Evolutionary conservation across 2,797 vertebrate species (phyloP).

Genomic region (Spinus olivaceus): DNA sequence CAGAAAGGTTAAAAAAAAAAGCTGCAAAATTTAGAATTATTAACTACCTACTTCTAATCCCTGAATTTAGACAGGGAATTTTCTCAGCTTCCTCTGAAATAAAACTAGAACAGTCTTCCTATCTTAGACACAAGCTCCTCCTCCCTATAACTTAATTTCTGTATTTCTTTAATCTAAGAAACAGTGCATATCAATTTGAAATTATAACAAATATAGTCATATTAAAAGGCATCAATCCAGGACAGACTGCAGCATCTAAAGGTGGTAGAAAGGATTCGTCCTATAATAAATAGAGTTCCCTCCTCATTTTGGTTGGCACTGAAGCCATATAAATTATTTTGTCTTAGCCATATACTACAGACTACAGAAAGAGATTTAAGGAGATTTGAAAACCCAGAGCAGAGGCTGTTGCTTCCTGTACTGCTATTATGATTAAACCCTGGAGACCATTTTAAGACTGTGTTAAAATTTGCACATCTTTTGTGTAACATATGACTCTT

Average conservation of each 20-base stretch:
- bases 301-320: neutral
- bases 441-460: constrained; percentile 15
- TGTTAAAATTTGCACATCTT: constrained; percentile 32
- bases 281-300: neutral
- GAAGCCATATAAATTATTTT: neutral
- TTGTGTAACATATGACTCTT: constrained; percentile 4
- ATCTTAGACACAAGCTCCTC: neutral
- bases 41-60: neutral
- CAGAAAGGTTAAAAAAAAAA: neutral
- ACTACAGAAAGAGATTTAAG: neutral
- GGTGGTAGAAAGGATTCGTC: neutral
- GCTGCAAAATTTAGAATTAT: neutral
- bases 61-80: neutral
- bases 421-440: constrained; percentile 20
- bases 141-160: neutral
- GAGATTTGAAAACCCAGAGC: neutral
- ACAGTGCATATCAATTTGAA: neutral
- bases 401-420: neutral
- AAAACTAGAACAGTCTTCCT: neutral
- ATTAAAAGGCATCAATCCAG: neutral
- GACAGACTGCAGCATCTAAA: neutral
- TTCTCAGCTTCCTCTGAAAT: neutral
- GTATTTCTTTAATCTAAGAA: neutral
- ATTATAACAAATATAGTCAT: neutral
- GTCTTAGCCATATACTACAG: neutral